These are phyloP conservation scores for Tupaia chinensis DNA, from an alignment of 2,113 vertebrate genomes.

Conservation along the genomic window DNA sequence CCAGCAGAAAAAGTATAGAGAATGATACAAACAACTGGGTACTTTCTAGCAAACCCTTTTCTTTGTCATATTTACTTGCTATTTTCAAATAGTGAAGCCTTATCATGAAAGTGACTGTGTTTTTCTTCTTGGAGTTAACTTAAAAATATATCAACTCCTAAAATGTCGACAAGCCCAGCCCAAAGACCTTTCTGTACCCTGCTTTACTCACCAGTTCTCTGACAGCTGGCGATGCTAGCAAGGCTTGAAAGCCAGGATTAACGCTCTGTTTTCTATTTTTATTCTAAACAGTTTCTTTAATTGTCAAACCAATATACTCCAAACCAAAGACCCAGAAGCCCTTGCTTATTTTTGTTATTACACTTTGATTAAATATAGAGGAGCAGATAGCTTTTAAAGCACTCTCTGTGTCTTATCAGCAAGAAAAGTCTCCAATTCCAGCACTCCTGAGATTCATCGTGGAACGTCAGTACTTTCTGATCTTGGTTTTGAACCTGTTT, in stretches of 20 bases:
- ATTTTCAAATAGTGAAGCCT: neutral
- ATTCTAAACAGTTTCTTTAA: constrained; percentile 39
- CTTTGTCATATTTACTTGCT: neutral
- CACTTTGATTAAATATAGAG: constrained; percentile 42
- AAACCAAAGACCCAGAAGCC: neutral
- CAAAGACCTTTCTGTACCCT: neutral
- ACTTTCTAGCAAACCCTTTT: constrained; percentile 20
- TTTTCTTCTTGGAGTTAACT: constrained; percentile 31
- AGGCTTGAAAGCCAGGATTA: neutral
- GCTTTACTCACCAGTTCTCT: neutral
- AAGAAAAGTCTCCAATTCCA: neutral
- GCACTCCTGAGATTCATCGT: neutral
- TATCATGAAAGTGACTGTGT: neutral
- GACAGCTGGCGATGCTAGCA: neutral
- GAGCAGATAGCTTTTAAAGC: neutral
- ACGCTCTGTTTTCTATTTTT: neutral
- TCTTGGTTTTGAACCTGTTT: constrained; percentile 20
- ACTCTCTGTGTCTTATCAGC: neutral
- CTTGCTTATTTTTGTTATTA: neutral
- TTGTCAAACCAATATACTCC: constrained; percentile 25
- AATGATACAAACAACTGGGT: constrained; percentile 12
- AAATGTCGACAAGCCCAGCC: neutral
- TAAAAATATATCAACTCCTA: neutral
- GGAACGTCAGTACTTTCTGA: neutral
- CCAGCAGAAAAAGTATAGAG: neutral